Conservation (phyloP, 1,140 invertebrate species). For the Mycetomoellerius zeteki region DNA sequence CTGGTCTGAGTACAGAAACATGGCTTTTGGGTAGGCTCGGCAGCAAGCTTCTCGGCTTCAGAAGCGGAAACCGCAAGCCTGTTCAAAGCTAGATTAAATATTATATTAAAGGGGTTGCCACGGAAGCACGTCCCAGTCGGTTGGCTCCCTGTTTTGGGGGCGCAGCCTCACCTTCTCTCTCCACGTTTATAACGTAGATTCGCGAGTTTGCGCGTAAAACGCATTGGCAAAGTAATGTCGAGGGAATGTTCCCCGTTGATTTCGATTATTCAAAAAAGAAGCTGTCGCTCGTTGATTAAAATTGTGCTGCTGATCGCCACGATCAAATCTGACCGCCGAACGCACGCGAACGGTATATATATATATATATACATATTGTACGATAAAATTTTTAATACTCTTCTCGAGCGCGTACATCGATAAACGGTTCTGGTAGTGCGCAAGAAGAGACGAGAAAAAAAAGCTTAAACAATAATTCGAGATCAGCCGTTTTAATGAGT, state of each 20-base stretch:
- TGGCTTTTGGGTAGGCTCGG: constrained; percentile 77
- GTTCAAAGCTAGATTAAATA: constrained; percentile 87
- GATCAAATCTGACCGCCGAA: constrained; percentile 27
- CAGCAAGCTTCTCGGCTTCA: constrained; percentile 82
- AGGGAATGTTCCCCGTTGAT: constrained; percentile 25
- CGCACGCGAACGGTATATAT: neutral
- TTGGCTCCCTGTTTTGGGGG: constrained; percentile 68
- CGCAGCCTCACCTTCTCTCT: constrained; percentile 62
- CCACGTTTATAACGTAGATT: constrained; percentile 63
- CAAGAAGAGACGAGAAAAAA: constrained; percentile 55
- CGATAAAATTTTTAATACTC: constrained; percentile 63
- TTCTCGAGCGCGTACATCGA: constrained; percentile 38
- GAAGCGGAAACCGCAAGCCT: constrained; percentile 86
- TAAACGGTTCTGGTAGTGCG: constrained; percentile 40
- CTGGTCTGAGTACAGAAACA: constrained; percentile 64
- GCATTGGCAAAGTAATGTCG: constrained; percentile 32
- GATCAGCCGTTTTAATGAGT: constrained; percentile 80
- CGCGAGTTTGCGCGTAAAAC: constrained; percentile 67
- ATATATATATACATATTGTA: neutral
- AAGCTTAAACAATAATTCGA: constrained; percentile 64
- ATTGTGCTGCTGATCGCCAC: constrained; percentile 14
- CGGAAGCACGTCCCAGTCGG: constrained; percentile 79
- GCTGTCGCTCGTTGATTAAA: constrained; percentile 37
- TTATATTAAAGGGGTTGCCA: constrained; percentile 87
- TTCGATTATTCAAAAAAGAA: constrained; percentile 35